phyloP scores from a whole-genome alignment of 2,113 vertebrate genomes.

The Xyliphius kryptos region DNA sequence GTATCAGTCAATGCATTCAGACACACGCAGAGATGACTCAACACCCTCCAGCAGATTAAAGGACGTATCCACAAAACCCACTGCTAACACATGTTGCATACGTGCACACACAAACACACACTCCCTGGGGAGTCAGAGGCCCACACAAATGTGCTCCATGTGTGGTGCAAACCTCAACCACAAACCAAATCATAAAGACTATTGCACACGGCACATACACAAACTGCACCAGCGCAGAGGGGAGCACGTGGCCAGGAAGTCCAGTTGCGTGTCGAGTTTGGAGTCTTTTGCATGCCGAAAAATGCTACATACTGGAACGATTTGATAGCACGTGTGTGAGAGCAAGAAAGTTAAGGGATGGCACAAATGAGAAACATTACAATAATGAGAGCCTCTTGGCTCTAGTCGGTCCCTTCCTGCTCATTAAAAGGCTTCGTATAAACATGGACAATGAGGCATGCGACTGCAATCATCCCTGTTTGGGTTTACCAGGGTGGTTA shows the following conservation, averaged over 20 bases:
- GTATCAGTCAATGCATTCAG: too few relatives aligned
- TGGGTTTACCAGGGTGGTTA: too few relatives aligned
- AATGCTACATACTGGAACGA: constrained; percentile 26
- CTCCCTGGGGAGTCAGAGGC: constrained; percentile 15
- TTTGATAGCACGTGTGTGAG: constrained; percentile 7
- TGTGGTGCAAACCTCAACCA: constrained; percentile 21
- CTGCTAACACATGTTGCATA: constrained; percentile 27
- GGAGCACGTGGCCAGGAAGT: constrained; percentile 6
- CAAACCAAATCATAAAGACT: constrained; percentile 33
- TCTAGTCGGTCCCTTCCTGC: constrained; percentile 22
- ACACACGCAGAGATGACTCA: too few relatives aligned
- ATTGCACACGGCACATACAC: constrained; percentile 11
- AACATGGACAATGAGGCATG: constrained; percentile 7
- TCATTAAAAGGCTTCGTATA: constrained; percentile 36
- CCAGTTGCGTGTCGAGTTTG: constrained; percentile 25
- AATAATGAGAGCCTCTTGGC: constrained; percentile 40
- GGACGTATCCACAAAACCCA: constrained; percentile 29
- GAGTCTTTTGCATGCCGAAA: constrained; percentile 17
- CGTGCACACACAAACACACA: too few relatives aligned
- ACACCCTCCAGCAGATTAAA: constrained; percentile 24
- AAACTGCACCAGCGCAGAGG: constrained; percentile 13
- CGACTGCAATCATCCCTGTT: too few relatives aligned
- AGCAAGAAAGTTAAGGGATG: constrained; percentile 3
- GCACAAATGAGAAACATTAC: constrained; percentile 28
- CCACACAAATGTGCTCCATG: constrained; percentile 14